These are phyloP conservation scores for Anolis carolinensis DNA, from an alignment of 2,113 vertebrate genomes.

Conservation along the genomic window DNA sequence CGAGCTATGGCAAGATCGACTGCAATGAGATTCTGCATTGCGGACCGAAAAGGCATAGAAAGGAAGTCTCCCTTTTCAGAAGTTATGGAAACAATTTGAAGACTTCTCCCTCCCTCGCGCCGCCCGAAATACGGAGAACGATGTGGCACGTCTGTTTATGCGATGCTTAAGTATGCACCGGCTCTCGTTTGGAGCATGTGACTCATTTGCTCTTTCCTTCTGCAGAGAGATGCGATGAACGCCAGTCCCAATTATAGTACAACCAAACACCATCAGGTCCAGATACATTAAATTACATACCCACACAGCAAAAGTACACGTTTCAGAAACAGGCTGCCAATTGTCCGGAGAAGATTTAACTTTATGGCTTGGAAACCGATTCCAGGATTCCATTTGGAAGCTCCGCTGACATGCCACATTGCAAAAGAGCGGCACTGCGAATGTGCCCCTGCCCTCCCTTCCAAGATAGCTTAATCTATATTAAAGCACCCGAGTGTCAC, in stretches of 20 bases:
- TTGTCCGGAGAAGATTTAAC: conserved; percentile 18
- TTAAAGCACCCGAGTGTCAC: conserved; percentile 59
- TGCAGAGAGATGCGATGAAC: neutral
- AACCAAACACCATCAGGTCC: neutral
- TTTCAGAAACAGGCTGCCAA: conserved; percentile 16
- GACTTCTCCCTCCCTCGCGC: too few relatives aligned
- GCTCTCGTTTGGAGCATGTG: neutral
- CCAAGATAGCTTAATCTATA: conserved; percentile 55
- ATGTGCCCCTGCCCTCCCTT: conserved; percentile 15
- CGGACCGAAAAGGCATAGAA: neutral
- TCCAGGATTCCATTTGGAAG: conserved; percentile 46
- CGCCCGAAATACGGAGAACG: neutral
- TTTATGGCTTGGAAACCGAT: conserved; percentile 31
- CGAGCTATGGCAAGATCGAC: neutral
- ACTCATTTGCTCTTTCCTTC: neutral
- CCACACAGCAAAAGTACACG: conserved; percentile 1
- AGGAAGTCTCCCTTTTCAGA: neutral
- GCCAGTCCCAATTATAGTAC: neutral
- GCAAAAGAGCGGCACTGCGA: conserved; percentile 32
- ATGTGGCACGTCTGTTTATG: fast-evolving
- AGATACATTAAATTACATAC: neutral
- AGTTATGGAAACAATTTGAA: neutral
- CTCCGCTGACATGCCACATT: conserved; percentile 25
- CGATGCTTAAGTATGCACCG: neutral
- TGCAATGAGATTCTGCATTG: neutral